These are phyloP conservation scores for Drosophila multiciliata DNA, from an alignment of 2,888 invertebrate species.

Conservation along the genomic window DNA sequence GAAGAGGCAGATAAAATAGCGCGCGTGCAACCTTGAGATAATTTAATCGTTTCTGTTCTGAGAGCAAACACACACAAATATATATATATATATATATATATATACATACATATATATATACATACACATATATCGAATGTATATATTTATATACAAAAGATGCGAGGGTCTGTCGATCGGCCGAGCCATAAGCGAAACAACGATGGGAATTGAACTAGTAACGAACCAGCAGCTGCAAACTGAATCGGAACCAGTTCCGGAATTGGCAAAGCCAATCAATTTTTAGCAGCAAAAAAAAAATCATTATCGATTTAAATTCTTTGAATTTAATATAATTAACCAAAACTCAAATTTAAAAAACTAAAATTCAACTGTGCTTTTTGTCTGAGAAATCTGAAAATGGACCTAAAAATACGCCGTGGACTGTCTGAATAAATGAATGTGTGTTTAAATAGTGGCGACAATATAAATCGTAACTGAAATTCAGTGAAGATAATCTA, in stretches of 20 bases:
- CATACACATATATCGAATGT: too few relatives aligned
- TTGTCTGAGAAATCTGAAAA: neutral
- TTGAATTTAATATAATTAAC: neutral
- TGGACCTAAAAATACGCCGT: neutral
- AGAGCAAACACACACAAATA: constrained; percentile 55
- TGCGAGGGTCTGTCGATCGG: constrained; percentile 47
- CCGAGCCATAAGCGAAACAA: constrained; percentile 41
- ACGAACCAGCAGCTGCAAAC: neutral
- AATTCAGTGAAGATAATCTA: constrained; percentile 15
- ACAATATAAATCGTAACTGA: constrained; percentile 18
- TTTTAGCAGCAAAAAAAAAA: neutral
- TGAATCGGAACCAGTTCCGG: neutral
- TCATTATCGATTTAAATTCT: neutral
- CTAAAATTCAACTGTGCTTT: neutral
- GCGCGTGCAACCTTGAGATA: constrained; percentile 79
- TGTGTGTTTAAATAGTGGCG: constrained; percentile 23
- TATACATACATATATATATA: constrained; percentile 16
- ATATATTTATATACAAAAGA: neutral
- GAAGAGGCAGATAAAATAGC: constrained; percentile 54
- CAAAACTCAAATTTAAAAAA: neutral
- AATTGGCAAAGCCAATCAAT: neutral
- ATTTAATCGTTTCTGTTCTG: constrained; percentile 74
- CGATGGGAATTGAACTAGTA: constrained; percentile 12
- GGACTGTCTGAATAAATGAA: neutral
- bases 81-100: constrained; percentile 20